Evolutionary conservation across 2,113 vertebrate species (phyloP), one percentile per base, ranked within the genome.

Genomic region (Theristicus caerulescens): DNA sequence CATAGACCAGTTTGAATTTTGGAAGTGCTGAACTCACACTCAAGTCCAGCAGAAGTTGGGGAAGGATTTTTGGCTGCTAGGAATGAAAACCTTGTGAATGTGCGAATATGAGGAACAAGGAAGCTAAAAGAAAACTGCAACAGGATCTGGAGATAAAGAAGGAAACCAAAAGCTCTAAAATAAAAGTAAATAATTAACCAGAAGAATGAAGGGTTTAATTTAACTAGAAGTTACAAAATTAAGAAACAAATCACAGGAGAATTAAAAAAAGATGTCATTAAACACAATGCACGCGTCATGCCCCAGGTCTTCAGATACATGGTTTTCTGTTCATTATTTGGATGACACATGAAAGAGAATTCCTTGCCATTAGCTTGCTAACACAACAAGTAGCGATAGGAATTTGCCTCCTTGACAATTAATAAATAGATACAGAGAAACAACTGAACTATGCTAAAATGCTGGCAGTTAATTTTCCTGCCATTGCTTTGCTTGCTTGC

Each of bases 221-320:
- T 54, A 62, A 34, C 6, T 31, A 71, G 21, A 72, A 85, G 6
- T 67, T 67, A 82, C 19, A 44, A 79, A 90, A 59, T 17, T 29
- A 69, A 73, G 65, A 22, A 67, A 20, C 6, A 55, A 81, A 34
- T 79, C 76, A 58, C 44, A 32, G 1, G 42, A 58, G n/a, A 31
- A 36, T 18, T 38, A 18, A 69, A 52, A 52, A 67, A 82, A 82
- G 20, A 62, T 58, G 44, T 9, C 22, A 49, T 78, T 57, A 86
- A 86, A 18, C 17, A 55, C 15, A n/a, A 64, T 4, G 11, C 9
- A 42, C 0, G 0, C 42, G 44, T 59, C 22, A 44, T 15, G 44
- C 47, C 21, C 36, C 16, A 72, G 16, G 15, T 67, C 26, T 73
- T 62, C 38, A 40, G 31, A n/a, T 13, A 52, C 13, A 25, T 3